Evolutionary conservation across 2,888 invertebrate species (phyloP).

Genomic region (Drosophila anomalata): DNA sequence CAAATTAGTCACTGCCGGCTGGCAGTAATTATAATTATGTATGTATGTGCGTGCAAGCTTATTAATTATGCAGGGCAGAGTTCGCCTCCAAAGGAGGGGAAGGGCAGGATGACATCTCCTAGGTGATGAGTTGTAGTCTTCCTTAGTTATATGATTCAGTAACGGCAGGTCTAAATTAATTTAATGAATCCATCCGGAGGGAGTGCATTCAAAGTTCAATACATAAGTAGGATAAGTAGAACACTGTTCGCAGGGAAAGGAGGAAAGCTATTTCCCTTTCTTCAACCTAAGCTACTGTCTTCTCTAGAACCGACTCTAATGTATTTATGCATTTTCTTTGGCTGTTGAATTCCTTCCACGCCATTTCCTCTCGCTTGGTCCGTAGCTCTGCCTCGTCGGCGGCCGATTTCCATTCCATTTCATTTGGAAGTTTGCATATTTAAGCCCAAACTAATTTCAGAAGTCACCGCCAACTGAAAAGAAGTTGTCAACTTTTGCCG

Average conservation of each 20-base stretch:
- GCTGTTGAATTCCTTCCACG: background rate
- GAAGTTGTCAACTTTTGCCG: constrained; percentile 35
- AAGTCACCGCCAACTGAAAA: constrained; percentile 38
- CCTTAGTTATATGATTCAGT: background rate
- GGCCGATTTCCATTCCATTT: constrained; percentile 41
- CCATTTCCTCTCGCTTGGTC: constrained; percentile 9
- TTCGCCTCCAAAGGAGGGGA: constrained; percentile 12
- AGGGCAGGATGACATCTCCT: constrained; percentile 30
- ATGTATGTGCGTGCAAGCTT: constrained; percentile 66
- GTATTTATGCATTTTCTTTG: constrained; percentile 20
- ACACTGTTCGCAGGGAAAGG: background rate
- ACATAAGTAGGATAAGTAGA: background rate
- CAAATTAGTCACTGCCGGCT: constrained; percentile 52
- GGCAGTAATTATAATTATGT: constrained; percentile 71
- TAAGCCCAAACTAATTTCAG: constrained; percentile 52
- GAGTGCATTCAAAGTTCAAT: background rate
- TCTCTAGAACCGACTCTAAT: background rate
- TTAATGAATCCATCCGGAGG: background rate
- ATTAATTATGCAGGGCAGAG: constrained; percentile 71
- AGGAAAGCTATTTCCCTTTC: background rate
- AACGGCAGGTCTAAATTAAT: background rate
- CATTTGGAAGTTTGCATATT: constrained; percentile 29
- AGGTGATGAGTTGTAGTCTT: constrained; percentile 32
- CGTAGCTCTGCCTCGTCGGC: background rate
- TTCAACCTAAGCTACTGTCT: background rate